Evolutionary conservation across 2,888 invertebrate species (phyloP), one percentile per base, ranked within the genome.

Genomic region (Andrena minutula): DNA sequence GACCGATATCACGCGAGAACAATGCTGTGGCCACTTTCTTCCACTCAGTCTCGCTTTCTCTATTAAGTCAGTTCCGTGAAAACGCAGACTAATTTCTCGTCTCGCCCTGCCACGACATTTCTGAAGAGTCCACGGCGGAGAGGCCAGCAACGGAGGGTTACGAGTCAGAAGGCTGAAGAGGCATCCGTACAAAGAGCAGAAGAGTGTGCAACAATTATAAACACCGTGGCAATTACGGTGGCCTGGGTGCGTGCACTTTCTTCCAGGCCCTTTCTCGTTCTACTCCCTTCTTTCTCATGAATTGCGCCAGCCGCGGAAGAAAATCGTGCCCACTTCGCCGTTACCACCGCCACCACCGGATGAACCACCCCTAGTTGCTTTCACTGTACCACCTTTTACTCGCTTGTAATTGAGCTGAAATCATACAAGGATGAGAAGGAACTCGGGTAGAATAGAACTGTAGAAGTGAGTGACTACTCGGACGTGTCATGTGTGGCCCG

Each of bases 161-260:
- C 82, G 71, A 82, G 82, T 68, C 74, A 70, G 77, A 64, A 60
- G 66, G 63, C 64, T 79, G 64, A 68, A 87, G 89, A 77, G 74
- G 63, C 64, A 64, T 49, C 75, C 73, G 84, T 82, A 81, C 84
- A 87, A 84, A 79, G 82, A 83, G 78, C 81, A 79, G 79, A 84
- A 69, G 81, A 84, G 83, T 83, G 84, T 82, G 87, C 87, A 90
- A 91, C 91, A 91, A 91, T 91, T 91, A 91, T 91, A 91, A 91
- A 91, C 90, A 91, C 88, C 84, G 81, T 82, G 84, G 89, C 91
- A 91, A 91, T 91, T 91, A 90, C 86, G 72, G 77, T 78, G 85
- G 81, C 86, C 73, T 61, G 79, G 87, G 85, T 87, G 87, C 88
- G 86, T 86, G 85, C 84, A 83, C 77, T 84, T 81, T 82, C 84